Evolutionary conservation across 2,113 vertebrate species (phyloP), one percentile per base, ranked within the genome.

Genomic region (Actenoides lindsayi): DNA sequence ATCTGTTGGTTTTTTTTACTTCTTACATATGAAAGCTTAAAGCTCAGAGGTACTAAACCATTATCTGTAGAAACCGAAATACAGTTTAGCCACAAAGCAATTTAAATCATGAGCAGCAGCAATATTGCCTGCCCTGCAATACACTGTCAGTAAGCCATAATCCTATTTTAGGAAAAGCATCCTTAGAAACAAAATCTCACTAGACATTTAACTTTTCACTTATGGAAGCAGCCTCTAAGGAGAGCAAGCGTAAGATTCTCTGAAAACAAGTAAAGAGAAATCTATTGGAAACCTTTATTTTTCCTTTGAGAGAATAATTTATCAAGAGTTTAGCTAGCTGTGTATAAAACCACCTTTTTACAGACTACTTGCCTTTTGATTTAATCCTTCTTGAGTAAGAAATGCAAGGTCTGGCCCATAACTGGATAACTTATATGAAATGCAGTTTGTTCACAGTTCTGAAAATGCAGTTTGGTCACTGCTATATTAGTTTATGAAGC

Each of bases 381-480:
- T 90, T 94, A 95, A 93, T 94, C 39, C 67, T 67, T 86, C 41
- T 83, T 73, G 62, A 91, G 60, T 77, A 90, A 86, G 80, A 78
- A 73, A 71, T 89, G 54, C 50, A 93, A 86, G 41, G 78, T 71
- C 54, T 95, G 63, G 33, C 53, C 84, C 30, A 7, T 83, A 95
- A 90, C n/a, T 85, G 67, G 53, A 73, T 91, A 89, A 93, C 57
- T 85, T 59, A 7, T n/a, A 93, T 64, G 79, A 89, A 94, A 91
- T 89, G n/a, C 37, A 82, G 48, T 93, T 95, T 91, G 67, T 91
- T 92, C 81, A 67, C 74, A 83, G 71, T 81, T 79, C 91, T 90
- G 70, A 71, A 95, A 96, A 93, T 93, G 69, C 56, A 54, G 44
- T 96, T 96, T 91, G 59, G 79, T 94, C 59, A 33, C 54, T 88